Conservation (phyloP, 2,797 vertebrate species). For the Hipposideros larvatus region DNA sequence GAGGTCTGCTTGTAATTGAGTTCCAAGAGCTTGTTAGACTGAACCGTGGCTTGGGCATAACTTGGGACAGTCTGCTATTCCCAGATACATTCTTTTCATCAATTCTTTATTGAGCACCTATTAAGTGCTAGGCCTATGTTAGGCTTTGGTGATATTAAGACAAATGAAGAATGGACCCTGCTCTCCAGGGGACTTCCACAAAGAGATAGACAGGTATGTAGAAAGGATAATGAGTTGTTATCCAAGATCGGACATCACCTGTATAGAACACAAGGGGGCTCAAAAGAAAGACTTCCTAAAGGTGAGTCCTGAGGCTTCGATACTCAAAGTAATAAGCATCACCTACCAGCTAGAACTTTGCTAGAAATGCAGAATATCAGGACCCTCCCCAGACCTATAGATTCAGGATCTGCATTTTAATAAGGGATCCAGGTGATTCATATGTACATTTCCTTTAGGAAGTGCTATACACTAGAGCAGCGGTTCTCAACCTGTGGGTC, state of each 20-base stretch:
- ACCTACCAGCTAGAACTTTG: not conserved
- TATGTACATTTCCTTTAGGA: not conserved
- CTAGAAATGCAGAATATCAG: constrained; percentile 3
- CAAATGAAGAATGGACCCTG: not conserved
- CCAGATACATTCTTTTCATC: not conserved
- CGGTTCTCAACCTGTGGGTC: no score
- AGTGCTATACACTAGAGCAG: not conserved
- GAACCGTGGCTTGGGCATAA: not conserved
- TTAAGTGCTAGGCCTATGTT: not conserved
- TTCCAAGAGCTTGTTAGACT: not conserved
- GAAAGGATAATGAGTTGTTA: not conserved
- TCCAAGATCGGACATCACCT: not conserved
- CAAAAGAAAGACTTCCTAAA: not conserved
- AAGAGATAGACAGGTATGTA: not conserved
- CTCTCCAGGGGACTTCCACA: not conserved
- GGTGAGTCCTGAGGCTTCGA: not conserved
- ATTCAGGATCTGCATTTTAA: not conserved
- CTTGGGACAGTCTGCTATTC: not conserved
- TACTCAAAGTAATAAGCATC: not conserved
- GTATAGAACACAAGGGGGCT: not conserved
- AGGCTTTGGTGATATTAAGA: not conserved
- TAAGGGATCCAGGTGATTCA: not conserved
- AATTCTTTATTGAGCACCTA: constrained; percentile 1
- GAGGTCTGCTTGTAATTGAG: not conserved
- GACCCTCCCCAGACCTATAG: not conserved